A percentile compares a stretch with the other conserved stretches of the same genome.
Evolutionary conservation across 2,113 vertebrate genomes (phyloP).

Genomic region (Meles meles): DNA sequence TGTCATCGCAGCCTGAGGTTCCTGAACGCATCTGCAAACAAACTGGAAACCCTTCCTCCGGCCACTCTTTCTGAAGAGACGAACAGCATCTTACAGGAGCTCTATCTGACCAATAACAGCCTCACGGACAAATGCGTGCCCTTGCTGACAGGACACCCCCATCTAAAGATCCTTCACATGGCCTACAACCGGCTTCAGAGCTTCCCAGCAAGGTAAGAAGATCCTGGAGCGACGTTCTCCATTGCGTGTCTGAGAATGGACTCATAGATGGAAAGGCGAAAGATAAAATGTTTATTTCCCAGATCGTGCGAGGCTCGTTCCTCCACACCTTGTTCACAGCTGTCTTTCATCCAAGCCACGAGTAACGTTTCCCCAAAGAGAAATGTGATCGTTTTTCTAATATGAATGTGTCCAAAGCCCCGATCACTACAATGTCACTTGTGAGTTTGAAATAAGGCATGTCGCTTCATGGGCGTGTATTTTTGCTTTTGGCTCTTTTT

Average conservation of each 20-base stretch:
- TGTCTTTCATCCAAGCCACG: background rate
- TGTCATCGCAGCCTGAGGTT: constrained; percentile 89
- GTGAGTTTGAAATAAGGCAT: constrained; percentile 35
- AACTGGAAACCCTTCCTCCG: constrained; percentile 94
- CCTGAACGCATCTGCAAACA: constrained; percentile 96
- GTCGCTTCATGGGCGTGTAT: background rate
- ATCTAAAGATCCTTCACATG: constrained; percentile 94
- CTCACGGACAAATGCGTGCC: constrained; percentile 97
- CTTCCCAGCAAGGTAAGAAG: constrained; percentile 93
- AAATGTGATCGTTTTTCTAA: background rate
- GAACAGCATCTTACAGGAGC: constrained; percentile 93
- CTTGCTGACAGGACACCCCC: constrained; percentile 92
- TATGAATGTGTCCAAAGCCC: background rate
- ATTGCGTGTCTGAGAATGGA: background rate
- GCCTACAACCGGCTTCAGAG: constrained; percentile 97
- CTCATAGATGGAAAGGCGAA: background rate
- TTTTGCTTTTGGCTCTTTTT: constrained; percentile 23
- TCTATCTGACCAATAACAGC: constrained; percentile 96
- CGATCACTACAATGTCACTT: background rate
- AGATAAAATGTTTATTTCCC: background rate
- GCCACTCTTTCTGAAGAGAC: constrained; percentile 95
- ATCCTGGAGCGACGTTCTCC: background rate
- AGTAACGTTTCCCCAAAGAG: background rate
- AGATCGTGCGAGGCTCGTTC: background rate
- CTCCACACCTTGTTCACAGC: background rate